Base-by-base conservation (phyloP, 1,140 invertebrate species). In the Propsilocerus akamusi region DNA sequence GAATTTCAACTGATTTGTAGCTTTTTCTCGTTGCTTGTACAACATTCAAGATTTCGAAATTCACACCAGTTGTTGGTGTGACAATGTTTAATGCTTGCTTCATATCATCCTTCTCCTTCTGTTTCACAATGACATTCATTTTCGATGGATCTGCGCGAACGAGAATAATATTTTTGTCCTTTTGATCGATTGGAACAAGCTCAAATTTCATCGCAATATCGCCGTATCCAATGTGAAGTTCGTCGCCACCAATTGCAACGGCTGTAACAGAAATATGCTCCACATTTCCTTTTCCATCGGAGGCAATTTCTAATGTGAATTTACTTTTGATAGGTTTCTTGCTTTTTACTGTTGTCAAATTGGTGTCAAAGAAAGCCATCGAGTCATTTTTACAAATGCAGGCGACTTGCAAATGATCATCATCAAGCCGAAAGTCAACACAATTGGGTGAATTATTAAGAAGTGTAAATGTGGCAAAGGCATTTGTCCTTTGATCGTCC, bases 261-360 rank as follows among this genome's bases (percentile, higher is more conserved):
- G 67, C 64, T 51, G 78, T 49, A 22, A 81, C 73, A 25, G 70
- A 66, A 51, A 81, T 71, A 46, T 71, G 70, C 51, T 70, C 68
- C 2, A 74, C 68, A 4, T 57, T 53, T 17, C 70, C 67, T 47
- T 72, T 69, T n/a, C 57, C 59, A 57, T 79, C 72, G 0, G 75
- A 75, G 0, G 74, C 74, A 25, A 86, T 72, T 59, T 78, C 72
- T n/a, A 87, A 63, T 3, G 76, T 84, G 10, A 79, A 63, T 54
- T 72, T 74, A 4, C 83, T 80, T 63, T 85, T 83, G 0, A 85
- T 57, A 0, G 81, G 81, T 64, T 86, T 87, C 5, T 68, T 70
- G 69, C 48, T 71, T 68, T 14, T 76, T 72, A 58, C 48, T 68
- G 59, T 70, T 67, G 3, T 66, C 62, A 14, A 58, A 54, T 49